Evolutionary conservation across 2,888 invertebrate genomes (phyloP), one percentile per base, ranked within the genome.

Genomic region (Orchestes rusci): DNA sequence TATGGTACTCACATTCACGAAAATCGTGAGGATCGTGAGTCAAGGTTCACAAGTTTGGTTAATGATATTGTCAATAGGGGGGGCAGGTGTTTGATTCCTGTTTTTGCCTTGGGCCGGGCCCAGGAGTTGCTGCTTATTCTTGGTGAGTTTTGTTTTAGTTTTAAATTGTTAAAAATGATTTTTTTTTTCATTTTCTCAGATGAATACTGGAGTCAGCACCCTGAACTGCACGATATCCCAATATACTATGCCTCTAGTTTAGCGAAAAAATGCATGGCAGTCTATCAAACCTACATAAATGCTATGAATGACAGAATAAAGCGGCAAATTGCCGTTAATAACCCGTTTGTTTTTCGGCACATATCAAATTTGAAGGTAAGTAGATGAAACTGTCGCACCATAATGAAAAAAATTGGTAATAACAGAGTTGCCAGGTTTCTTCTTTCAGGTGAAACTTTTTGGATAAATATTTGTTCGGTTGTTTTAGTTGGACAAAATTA

Each of bases 1-100:
- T 99, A 99, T 69, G 99, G 99, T 16, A 97, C 96, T 0, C 97
- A 99, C 68, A 92, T 97, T 53, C 99, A 99, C 70, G 99, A 99
- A 69, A 93, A 95, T 64, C 77, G 97, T 4, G 97, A 99, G 63
- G 95, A 96, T 60, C 76, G 99, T 16, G 99, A 99, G 70, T 80
- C 80, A 43, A 77, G 99, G 29, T 99, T 97, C 70, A 96, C 96
- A 1, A 73, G 79, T 39, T 75, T 96, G 19, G 93, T 99, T 27
- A 87, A 93, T 62, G 96, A 97, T 65, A 97, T 97, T 55, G 96
- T 99, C 2, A 80, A 77, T 59, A 79, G 97, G 56, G 99, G 99
- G n/a, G 99, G 99, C 0, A 80, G 97, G 39, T 97, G 97, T 65
- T 77, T 99, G 33, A 99, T 99, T 58, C 99, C 99, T 0, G 99